These are phyloP conservation scores for Scolopax bukidnonensis DNA, from an alignment of 2,797 vertebrate genomes.

Conservation along the genomic window DNA sequence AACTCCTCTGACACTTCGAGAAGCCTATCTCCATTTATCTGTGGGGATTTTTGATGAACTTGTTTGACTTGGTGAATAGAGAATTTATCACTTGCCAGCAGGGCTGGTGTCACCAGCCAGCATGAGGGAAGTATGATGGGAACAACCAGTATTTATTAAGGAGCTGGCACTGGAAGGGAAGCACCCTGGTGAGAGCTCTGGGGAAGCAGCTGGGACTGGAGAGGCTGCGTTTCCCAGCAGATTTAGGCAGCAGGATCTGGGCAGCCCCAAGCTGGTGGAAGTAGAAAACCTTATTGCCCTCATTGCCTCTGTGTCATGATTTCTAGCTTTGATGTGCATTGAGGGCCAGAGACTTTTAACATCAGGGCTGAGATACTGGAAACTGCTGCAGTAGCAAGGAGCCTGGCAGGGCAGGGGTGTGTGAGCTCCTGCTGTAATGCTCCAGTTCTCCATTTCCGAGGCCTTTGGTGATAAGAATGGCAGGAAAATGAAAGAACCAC, in stretches of 20 bases:
- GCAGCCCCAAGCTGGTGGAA: neutral
- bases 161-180: neutral
- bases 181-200: neutral
- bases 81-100: neutral
- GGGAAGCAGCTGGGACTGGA: rapidly evolving
- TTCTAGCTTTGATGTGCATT: neutral
- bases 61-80: neutral
- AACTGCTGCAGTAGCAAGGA: neutral
- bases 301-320: neutral
- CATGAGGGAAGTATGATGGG: neutral
- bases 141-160: neutral
- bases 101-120: neutral
- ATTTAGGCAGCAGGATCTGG: neutral
- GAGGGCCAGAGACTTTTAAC: neutral
- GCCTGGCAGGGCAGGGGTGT: neutral
- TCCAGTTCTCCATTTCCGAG: neutral
- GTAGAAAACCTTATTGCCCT: neutral
- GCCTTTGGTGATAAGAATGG: neutral
- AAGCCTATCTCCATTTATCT: neutral
- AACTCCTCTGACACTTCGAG: rapidly evolving
- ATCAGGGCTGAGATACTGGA: neutral
- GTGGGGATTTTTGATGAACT: neutral
- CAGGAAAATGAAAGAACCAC: neutral
- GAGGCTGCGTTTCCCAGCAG: neutral
- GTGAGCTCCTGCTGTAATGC: neutral